Base-by-base conservation (phyloP, 2,113 vertebrate species). In the Muscicapa adusta region DNA sequence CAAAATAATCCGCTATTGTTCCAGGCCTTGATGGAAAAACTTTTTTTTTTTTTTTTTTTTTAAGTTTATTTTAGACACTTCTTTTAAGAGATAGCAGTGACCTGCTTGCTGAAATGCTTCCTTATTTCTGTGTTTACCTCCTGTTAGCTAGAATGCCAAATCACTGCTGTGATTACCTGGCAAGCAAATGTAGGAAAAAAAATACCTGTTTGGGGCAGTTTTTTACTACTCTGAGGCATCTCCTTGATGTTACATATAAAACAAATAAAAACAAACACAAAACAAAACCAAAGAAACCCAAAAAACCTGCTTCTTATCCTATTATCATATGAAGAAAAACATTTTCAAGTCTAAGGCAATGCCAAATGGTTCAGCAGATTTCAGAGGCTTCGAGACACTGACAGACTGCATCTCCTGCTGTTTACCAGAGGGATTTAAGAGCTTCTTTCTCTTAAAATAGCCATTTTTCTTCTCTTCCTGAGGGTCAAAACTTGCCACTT, bases 321-420 rank as follows among this genome's bases (percentile, higher is more conserved):
- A 31, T 91, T 88, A 63, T 31, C 38, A 63, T 73, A 71, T 7
- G 24, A 91, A 85, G 45, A 80, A 76, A 76, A 77, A 29, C n/a
- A 80, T 63, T 85, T 93, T 68, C 51, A 66, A n/a, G 33, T 90
- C 26, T 31, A 50, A 94, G 84, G 50, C 56, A 92, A n/a, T 91
- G 95, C 91, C 94, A 95, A 96, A 96, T 96, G 87, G 73, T 93
- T 95, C 88, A 93, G 85, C 73, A 91, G 92, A 95, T 95, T 96
- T 95, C 68, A 91, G 83, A 94, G 54, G 58, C 77, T 89, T 85
- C 0, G 4, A 96, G 88, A 78, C 68, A 16, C 89, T 96, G 91
- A 95, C 94, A 96, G 92, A 66, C 84, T 92, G 87, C 66, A 96
- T 57, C 67, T 94, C 91, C 74, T 89, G 89, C 89, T 93, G 92